phyloP scores from a whole-genome alignment of 2,888 invertebrate species.

The Plebejus melissa region DNA sequence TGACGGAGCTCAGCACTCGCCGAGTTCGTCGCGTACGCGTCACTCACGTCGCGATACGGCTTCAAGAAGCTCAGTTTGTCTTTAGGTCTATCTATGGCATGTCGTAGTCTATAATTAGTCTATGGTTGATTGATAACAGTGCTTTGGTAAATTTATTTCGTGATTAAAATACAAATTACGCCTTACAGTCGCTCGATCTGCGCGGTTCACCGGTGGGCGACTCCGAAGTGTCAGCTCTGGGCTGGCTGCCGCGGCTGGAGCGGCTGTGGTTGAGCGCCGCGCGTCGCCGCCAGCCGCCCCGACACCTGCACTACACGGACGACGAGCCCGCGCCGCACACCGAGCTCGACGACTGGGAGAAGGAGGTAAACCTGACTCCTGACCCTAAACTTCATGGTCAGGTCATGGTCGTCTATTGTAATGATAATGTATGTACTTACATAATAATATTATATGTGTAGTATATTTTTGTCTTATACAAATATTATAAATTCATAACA shows the following conservation, averaged over 20 bases:
- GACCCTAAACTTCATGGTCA: too few relatives aligned
- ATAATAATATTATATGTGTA: too few relatives aligned
- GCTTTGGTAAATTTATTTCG: too few relatives aligned
- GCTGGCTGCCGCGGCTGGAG: conserved; percentile 57
- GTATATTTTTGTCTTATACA: too few relatives aligned
- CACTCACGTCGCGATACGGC: conserved; percentile 86
- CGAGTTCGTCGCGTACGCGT: conserved; percentile 87
- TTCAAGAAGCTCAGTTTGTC: conserved; percentile 77
- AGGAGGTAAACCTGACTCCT: conserved; percentile 38
- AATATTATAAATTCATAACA: too few relatives aligned
- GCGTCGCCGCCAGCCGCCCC: conserved; percentile 41
- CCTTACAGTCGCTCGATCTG: conserved; percentile 55
- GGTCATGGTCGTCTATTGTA: too few relatives aligned
- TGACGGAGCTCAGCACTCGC: conserved; percentile 81
- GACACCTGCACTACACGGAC: conserved; percentile 40
- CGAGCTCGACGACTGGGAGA: conserved; percentile 53
- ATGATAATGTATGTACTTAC: too few relatives aligned
- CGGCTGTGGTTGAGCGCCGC: conserved; percentile 46
- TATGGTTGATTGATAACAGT: neutral
- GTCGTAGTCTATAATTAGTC: neutral
- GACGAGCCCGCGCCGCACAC: conserved; percentile 36
- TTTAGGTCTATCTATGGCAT: neutral
- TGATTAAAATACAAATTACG: too few relatives aligned
- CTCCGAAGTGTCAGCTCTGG: conserved; percentile 65
- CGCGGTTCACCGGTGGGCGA: conserved; percentile 66